These are phyloP conservation scores for Caenorhabditis elegans DNA, from an alignment of 1,140 invertebrate species.

Conservation along the genomic window DNA sequence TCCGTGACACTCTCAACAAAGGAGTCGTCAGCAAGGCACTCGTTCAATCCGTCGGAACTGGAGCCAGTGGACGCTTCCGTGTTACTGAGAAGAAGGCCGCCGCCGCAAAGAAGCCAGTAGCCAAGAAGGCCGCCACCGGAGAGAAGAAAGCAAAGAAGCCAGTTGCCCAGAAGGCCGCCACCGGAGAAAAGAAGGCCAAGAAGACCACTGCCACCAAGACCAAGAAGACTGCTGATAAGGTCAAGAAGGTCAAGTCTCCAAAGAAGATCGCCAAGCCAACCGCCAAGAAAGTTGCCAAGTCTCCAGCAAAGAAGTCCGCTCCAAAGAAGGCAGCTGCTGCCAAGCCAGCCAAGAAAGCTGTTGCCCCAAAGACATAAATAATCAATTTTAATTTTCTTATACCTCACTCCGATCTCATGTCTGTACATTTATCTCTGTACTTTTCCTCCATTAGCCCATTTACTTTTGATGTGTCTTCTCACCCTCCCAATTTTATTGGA, in stretches of 20 bases:
- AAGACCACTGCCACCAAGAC: background rate
- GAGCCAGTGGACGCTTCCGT: conserved; percentile 67
- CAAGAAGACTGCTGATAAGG: conserved; percentile 35
- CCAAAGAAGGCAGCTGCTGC: conserved; percentile 37
- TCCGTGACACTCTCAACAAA: conserved; percentile 62
- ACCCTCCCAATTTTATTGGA: too few species aligned
- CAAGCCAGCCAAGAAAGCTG: conserved; percentile 27
- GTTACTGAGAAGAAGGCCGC: conserved; percentile 48
- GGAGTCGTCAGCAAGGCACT: conserved; percentile 61
- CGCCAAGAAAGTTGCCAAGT: conserved; percentile 8
- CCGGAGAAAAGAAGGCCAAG: conserved; percentile 8
- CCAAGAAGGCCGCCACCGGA: conserved; percentile 50
- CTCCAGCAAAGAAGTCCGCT: conserved; percentile 8
- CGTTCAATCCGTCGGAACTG: conserved; percentile 66
- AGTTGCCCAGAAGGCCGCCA: background rate
- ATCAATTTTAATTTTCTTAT: too few species aligned
- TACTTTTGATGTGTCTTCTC: too few species aligned
- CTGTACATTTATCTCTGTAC: background rate
- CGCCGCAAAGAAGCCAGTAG: background rate
- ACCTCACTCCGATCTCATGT: background rate
- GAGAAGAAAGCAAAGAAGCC: conserved; percentile 25
- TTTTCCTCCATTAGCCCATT: too few species aligned
- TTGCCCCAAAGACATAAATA: conserved; percentile 32
- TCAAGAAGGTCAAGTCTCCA: conserved; percentile 18
- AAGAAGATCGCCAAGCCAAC: conserved; percentile 34